These are phyloP conservation scores for Tachyglossus aculeatus DNA, from an alignment of 2,797 vertebrate species.

Conservation along the genomic window DNA sequence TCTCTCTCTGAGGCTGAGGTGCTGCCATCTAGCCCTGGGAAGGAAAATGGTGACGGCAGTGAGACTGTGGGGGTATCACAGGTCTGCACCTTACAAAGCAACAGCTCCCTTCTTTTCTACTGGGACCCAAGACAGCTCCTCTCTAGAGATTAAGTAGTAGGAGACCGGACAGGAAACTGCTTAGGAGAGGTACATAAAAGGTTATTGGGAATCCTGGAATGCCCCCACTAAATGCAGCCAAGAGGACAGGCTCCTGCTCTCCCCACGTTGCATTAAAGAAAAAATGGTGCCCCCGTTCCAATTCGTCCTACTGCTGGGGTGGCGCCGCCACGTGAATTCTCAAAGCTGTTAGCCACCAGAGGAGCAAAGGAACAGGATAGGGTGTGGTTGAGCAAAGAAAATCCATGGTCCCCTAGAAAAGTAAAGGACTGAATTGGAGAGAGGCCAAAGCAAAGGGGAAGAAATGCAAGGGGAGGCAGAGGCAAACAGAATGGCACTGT, in stretches of 20 bases:
- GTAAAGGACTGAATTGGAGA: not conserved
- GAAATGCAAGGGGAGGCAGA: not conserved
- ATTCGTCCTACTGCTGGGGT: too few relatives aligned
- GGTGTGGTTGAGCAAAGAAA: not conserved
- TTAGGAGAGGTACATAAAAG: not conserved
- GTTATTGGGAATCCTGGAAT: not conserved
- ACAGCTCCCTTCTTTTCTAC: not conserved
- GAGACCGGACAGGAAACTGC: not conserved
- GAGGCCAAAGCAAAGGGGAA: not conserved
- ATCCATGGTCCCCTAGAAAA: too few relatives aligned
- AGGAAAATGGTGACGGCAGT: constrained; percentile 18
- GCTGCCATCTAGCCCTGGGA: constrained; percentile 92
- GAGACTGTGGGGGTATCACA: not conserved
- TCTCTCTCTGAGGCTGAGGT: constrained; percentile 96
- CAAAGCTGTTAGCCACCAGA: too few relatives aligned
- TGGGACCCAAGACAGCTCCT: not conserved
- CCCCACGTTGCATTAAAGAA: too few relatives aligned
- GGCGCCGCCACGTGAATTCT: too few relatives aligned
- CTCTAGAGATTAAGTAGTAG: not conserved
- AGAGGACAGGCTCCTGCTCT: too few relatives aligned
- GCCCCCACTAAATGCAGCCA: not conserved
- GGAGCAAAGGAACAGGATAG: not conserved
- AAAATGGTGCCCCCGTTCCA: not conserved
- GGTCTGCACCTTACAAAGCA: not conserved
- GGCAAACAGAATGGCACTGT: too few relatives aligned